phyloP scores from a whole-genome alignment of 2,888 invertebrate species.

The Parnassius apollo region DNA sequence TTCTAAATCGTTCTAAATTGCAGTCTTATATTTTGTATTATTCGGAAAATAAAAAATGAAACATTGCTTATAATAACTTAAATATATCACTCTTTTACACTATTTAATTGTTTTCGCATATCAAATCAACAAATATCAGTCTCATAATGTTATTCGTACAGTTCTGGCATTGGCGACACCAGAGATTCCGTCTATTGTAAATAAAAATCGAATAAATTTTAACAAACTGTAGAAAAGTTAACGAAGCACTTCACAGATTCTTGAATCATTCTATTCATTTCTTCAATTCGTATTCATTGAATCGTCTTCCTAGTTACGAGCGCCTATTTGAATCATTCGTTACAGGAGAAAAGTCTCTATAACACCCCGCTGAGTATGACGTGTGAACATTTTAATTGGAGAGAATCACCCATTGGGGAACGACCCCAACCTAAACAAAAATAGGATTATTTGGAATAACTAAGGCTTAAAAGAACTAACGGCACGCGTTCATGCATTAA shows the following conservation, averaged over 20 bases:
- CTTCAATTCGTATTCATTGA: slow-evolving; percentile 27
- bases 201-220: too few species aligned
- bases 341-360: slow-evolving; percentile 36
- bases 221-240: background rate
- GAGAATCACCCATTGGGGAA: slow-evolving; percentile 50
- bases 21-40: too few species aligned
- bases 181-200: too few species aligned
- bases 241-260: background rate
- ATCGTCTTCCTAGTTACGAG: slow-evolving; percentile 34
- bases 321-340: slow-evolving; percentile 38
- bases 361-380: slow-evolving; percentile 63
- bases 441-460: slow-evolving; percentile 47
- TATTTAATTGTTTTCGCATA: too few species aligned
- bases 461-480: slow-evolving; percentile 32
- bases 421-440: slow-evolving; percentile 50
- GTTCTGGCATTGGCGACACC: too few species aligned
- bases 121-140: too few species aligned
- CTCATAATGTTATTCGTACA: too few species aligned
- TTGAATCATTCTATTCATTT: background rate
- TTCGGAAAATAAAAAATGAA: too few species aligned
- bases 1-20: too few species aligned
- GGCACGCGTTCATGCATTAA: slow-evolving; percentile 24
- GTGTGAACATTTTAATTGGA: slow-evolving; percentile 79
- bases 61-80: too few species aligned
- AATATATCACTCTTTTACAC: too few species aligned